Conservation (phyloP, 2,888 invertebrate species). For the Phaedon cochleariae region DNA sequence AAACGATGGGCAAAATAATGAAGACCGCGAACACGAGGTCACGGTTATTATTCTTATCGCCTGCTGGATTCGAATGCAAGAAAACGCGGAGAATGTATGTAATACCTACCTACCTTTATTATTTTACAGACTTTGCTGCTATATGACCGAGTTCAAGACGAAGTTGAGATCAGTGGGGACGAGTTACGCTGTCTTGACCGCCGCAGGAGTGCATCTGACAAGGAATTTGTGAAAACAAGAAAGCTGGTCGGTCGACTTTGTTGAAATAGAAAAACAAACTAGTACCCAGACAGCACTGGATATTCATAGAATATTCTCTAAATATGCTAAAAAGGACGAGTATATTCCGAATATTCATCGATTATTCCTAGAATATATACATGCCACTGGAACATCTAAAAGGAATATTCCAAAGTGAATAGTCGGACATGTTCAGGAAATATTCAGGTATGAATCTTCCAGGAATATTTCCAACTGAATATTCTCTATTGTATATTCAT, state of each 20-base stretch:
- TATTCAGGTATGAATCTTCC: no score
- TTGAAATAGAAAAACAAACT: background rate
- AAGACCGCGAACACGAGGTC: background rate
- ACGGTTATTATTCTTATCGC: conserved; percentile 20
- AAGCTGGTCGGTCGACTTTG: background rate
- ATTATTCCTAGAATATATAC: no score
- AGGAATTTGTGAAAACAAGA: background rate
- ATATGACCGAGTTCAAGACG: background rate
- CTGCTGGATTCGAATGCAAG: conserved; percentile 19
- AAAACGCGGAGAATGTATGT: conserved; percentile 8
- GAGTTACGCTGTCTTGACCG: background rate
- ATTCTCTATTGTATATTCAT: no score
- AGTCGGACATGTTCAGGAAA: no score
- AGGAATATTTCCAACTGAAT: no score
- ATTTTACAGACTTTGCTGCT: background rate
- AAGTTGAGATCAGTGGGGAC: background rate
- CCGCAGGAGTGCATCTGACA: background rate
- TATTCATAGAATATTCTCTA: no score
- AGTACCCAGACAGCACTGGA: no score
- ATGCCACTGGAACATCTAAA: no score
- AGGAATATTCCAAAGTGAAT: no score
- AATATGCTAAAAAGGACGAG: no score
- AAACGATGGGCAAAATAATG: background rate
- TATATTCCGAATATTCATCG: no score
- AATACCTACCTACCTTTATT: background rate